A percentile compares a stretch with the other conserved stretches of the same genome.
phyloP scores from a whole-genome alignment of 2,888 invertebrate genomes.

The Chromoteleia sp. region DNA sequence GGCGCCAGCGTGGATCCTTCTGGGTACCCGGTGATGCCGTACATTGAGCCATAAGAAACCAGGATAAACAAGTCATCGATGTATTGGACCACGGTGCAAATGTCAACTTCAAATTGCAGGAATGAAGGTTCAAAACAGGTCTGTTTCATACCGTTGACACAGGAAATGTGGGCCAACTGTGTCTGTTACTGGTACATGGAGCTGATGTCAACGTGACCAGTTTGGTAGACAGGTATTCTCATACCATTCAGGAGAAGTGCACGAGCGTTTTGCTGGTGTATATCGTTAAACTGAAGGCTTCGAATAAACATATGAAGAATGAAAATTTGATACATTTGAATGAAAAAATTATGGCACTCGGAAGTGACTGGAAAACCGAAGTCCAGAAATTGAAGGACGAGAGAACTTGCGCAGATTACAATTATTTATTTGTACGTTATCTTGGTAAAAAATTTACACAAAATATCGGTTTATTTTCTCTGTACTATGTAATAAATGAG shows the following conservation, averaged over 20 bases:
- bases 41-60: slow-evolving; percentile 3
- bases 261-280: background rate
- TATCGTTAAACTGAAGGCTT: background rate
- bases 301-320: background rate
- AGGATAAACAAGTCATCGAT: too few species aligned
- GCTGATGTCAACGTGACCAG: slow-evolving; percentile 9
- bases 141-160: background rate
- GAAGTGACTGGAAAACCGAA: background rate
- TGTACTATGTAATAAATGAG: too few species aligned
- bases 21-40: background rate
- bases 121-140: background rate
- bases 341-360: background rate
- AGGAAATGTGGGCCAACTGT: background rate
- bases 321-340: background rate
- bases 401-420: background rate
- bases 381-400: background rate
- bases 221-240: background rate
- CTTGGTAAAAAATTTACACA: background rate
- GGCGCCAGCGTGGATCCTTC: slow-evolving; percentile 1
- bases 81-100: background rate
- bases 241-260: background rate
- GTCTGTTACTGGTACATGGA: slow-evolving; percentile 5
- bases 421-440: background rate
- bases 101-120: background rate
- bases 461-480: background rate